These are phyloP conservation scores for Morbakka virulenta DNA, from an alignment of 30 jellyfish, hydroid and myxozoan species.

Conservation along the genomic window DNA sequence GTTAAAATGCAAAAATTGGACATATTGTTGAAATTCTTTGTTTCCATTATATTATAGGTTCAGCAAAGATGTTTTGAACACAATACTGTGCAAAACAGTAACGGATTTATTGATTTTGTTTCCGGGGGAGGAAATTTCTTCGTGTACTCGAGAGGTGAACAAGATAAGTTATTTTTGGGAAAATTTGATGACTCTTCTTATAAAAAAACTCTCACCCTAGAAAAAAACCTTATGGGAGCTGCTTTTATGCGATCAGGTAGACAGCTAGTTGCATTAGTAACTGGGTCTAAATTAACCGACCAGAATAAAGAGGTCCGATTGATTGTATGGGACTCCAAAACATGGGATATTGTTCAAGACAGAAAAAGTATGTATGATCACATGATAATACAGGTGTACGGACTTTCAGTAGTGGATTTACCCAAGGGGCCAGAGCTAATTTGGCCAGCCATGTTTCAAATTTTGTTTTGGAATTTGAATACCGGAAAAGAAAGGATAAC, in stretches of 20 bases:
- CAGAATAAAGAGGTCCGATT: conserved; percentile 53
- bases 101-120: conserved; percentile 53
- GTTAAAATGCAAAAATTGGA: too few relatives aligned
- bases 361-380: conserved; percentile 47
- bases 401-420: conserved; percentile 4
- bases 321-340: conserved; percentile 45
- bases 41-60: neutral
- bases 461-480: conserved; percentile 74
- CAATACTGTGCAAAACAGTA: neutral
- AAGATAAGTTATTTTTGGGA: conserved; percentile 27
- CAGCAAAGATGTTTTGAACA: conserved; percentile 25
- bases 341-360: conserved; percentile 55
- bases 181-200: conserved; percentile 29
- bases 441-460: conserved; percentile 81
- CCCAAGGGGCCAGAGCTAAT: conserved; percentile 62
- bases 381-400: conserved; percentile 32
- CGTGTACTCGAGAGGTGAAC: conserved; percentile 58
- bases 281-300: conserved; percentile 34
- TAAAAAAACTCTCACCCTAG: conserved; percentile 34
- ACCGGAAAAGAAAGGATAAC: conserved; percentile 76
- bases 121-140: conserved; percentile 54
- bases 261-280: conserved; percentile 26
- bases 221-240: conserved; percentile 21
- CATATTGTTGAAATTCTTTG: too few relatives aligned
- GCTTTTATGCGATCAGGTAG: conserved; percentile 33